Evolutionary conservation across 2,113 vertebrate species (phyloP).

Genomic region (Eptesicus fuscus): DNA sequence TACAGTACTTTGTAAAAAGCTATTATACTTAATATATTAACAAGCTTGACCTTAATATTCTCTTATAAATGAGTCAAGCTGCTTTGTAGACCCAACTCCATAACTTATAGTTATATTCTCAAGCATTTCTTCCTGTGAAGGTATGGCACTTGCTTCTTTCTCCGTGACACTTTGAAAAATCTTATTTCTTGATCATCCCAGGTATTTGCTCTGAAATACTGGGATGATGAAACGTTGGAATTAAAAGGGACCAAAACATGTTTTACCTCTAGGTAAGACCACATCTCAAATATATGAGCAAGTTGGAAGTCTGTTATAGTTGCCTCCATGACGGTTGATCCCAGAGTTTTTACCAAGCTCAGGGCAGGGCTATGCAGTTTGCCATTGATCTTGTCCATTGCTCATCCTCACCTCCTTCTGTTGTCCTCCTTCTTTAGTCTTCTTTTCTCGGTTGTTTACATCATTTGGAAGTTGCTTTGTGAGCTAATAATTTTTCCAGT

Average conservation of each 20-base stretch:
- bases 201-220: not conserved
- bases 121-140: not conserved
- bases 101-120: not conserved
- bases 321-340: not conserved
- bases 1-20: not conserved
- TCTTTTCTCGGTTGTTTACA: not conserved
- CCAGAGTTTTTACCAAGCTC: not conserved
- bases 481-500: not conserved
- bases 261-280: not conserved
- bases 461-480: not conserved
- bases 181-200: not conserved
- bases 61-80: not conserved
- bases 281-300: not conserved
- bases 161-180: not conserved
- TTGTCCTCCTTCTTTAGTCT: not conserved
- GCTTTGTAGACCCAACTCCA: not conserved
- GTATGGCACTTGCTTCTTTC: not conserved
- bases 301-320: not conserved
- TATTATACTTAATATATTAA: not conserved
- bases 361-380: not conserved
- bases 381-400: not conserved
- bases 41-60: not conserved
- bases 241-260: not conserved
- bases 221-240: not conserved
- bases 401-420: not conserved